phyloP scores from a whole-genome alignment of 2,888 invertebrate genomes.

The Macrosiphum euphorbiae region DNA sequence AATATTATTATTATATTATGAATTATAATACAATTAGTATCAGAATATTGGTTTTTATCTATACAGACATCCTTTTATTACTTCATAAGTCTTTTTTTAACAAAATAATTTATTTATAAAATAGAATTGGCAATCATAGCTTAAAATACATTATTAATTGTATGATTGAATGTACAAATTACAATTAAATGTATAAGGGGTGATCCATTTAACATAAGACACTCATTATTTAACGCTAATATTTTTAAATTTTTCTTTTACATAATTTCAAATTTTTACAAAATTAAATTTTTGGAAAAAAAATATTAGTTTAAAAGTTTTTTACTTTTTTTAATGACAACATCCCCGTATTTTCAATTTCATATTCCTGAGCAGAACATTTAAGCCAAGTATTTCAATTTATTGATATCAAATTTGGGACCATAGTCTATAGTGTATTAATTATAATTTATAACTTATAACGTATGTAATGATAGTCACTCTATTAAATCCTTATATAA shows the following conservation, averaged over 20 bases:
- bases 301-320: no score
- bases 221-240: neutral
- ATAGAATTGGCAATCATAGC: no score
- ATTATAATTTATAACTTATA: neutral
- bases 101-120: neutral
- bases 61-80: neutral
- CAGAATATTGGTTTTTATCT: conserved; percentile 2
- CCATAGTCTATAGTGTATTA: neutral
- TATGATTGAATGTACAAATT: no score
- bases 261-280: neutral
- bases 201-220: neutral
- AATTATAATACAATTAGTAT: neutral
- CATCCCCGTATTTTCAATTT: neutral
- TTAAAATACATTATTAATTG: no score
- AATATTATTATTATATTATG: neutral
- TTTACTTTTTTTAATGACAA: no score
- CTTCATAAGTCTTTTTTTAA: neutral
- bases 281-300: neutral
- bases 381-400: neutral
- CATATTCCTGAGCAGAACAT: neutral
- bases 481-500: no score
- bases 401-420: neutral
- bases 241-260: neutral
- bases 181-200: neutral
- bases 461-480: no score